Evolutionary conservation across 37 sponge, comb jelly and placozoan species (phyloP).

Genomic region (Corticium candelabrum): DNA sequence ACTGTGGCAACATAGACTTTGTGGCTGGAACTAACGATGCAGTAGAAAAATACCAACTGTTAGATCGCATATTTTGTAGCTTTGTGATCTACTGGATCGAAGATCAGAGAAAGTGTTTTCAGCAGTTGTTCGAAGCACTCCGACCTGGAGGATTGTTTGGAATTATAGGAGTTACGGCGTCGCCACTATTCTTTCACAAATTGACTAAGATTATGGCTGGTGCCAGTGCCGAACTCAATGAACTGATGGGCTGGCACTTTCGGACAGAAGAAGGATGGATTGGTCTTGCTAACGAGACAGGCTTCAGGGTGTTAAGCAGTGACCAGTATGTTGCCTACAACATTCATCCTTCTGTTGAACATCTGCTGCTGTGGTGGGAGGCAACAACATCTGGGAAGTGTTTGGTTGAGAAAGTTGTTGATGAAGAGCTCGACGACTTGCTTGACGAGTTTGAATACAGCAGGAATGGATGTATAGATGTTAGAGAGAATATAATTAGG

Average conservation of each 20-base stretch:
- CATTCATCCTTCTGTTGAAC: not conserved
- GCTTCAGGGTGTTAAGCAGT: not conserved
- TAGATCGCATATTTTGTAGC: not conserved
- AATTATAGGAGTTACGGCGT: not conserved
- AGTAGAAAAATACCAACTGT: not conserved
- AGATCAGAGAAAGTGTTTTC: not conserved
- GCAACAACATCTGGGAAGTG: not conserved
- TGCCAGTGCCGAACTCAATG: not conserved
- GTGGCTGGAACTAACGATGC: not conserved
- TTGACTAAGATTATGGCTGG: not conserved
- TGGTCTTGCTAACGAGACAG: not conserved
- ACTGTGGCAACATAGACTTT: not conserved
- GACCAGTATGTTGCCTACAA: not conserved
- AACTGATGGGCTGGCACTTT: not conserved
- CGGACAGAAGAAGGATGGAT: not conserved
- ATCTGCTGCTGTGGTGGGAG: not conserved
- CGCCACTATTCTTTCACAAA: not conserved
- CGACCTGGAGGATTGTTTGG: not conserved
- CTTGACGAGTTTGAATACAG: no score
- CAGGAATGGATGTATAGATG: no score
- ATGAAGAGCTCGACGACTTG: no score
- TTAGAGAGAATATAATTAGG: slow-evolving; percentile 1
- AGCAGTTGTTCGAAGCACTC: not conserved
- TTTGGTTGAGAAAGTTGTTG: no score
- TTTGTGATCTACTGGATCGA: not conserved